Base-by-base conservation (phyloP, 2,113 vertebrate genomes). In the Zosterops japonicus region DNA sequence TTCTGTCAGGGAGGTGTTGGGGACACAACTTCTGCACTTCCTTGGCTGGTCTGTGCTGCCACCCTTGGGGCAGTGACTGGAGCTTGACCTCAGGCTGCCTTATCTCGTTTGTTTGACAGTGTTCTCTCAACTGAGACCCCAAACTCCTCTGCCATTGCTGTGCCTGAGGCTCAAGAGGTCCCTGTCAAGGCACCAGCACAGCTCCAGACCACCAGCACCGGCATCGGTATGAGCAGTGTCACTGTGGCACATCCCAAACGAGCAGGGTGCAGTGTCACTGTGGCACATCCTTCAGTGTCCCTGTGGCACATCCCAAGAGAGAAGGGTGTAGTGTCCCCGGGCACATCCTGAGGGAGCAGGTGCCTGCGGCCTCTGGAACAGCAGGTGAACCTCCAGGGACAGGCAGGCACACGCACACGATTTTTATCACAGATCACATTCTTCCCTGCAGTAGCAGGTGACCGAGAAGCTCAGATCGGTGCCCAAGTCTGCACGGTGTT, bases 241-340 rank as follows among this genome's bases (percentile, higher is more conserved):
- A 9, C n/a, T n/a, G 17, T 8, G 57, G 1, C 44, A 76, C n/a
- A 41, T 25, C 35, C 74, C 1, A 12, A 9, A 1, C 0, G 14
- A 24, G 36, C 3, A 39, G 19, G 27, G 19, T 31, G 5, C 39
- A 20, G 17, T 3, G 44, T 11, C 53, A 2, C 35, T 49, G n/a
- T 18, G 56, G 0, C 39, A 64, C 19, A 46, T 20, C 44, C 36
- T 39, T 9, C 36, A 39, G 36, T 39, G 36, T 39, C 36, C 9
- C 36, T 39, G 39, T 39, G 39, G 39, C 39, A 39, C 12, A 39
- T 12, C 39, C 39, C 39, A 39, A 39, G 39, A 39, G 39, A 39
- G 39, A 39, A 39, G 39, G 39, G 39, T 5, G 44, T 8, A 5
- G 19, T 46, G 44, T 46, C 44, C 9, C 44, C 5, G 19, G 39